Percentiles rank a stretch among this genome's conserved stretches.
Evolutionary conservation across 2,888 invertebrate species (phyloP).

Genomic region (Arrhopalites spinosus): DNA sequence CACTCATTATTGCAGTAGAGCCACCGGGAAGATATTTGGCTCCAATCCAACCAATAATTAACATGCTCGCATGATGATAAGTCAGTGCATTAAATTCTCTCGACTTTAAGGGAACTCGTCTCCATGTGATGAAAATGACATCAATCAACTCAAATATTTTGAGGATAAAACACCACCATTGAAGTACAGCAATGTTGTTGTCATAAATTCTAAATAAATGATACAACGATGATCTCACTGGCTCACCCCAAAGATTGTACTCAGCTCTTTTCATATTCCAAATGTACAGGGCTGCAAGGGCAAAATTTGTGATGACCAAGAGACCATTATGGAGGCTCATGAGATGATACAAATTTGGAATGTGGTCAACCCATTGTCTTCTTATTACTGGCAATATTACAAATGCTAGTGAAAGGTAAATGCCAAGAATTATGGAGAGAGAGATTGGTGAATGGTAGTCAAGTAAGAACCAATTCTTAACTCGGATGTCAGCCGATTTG

Average conservation of each 20-base stretch:
- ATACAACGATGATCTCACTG: background rate
- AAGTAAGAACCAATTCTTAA: conserved; percentile 22
- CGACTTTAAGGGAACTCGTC: background rate
- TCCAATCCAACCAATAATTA: conserved; percentile 7
- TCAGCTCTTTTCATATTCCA: conserved; percentile 6
- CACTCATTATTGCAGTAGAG: conserved; percentile 17
- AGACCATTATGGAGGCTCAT: background rate
- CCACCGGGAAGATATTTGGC: conserved; percentile 28
- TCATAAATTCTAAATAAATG: background rate
- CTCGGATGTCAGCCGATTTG: background rate
- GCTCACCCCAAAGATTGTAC: background rate
- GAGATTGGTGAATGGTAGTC: conserved; percentile 12
- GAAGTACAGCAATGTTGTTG: background rate
- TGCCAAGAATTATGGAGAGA: background rate
- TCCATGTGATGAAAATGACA: background rate
- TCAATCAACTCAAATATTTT: conserved; percentile 25
- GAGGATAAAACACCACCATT: conserved; percentile 21
- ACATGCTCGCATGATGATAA: conserved; percentile 28
- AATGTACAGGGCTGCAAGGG: background rate
- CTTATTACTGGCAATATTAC: background rate
- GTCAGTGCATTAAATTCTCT: conserved; percentile 15
- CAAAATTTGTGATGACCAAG: background rate
- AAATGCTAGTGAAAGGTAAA: conserved; percentile 1
- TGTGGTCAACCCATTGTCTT: too few relatives aligned
- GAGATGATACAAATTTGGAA: background rate